phyloP scores from a whole-genome alignment of 2,113 vertebrate genomes.

The Nerophis ophidion region DNA sequence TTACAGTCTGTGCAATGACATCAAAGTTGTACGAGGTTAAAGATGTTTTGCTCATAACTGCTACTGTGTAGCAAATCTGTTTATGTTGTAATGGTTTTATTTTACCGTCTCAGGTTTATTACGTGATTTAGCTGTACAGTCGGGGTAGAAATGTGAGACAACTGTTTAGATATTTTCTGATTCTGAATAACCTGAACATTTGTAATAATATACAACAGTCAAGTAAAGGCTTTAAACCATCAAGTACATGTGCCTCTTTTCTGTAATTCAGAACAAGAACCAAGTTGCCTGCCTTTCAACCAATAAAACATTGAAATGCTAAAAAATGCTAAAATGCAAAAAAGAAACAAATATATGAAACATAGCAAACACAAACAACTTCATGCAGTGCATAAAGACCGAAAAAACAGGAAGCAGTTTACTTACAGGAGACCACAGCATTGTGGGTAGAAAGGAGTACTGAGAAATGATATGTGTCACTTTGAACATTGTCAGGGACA shows the following conservation, averaged over 20 bases:
- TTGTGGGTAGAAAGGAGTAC: not conserved
- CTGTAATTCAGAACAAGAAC: not conserved
- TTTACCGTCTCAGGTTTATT: slow-evolving; percentile 78
- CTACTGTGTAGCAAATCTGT: slow-evolving; percentile 90
- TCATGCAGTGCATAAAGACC: not conserved
- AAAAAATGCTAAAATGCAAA: too few relatives aligned
- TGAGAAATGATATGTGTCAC: not conserved
- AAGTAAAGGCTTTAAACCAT: slow-evolving; percentile 67
- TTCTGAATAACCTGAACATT: slow-evolving; percentile 88
- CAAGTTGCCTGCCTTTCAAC: not conserved
- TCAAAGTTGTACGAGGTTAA: slow-evolving; percentile 49
- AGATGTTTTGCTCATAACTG: slow-evolving; percentile 69
- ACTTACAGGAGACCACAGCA: not conserved
- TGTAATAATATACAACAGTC: slow-evolving; percentile 82
- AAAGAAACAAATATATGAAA: not conserved
- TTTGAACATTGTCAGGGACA: not conserved
- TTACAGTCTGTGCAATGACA: slow-evolving; percentile 59
- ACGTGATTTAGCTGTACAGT: slow-evolving; percentile 76
- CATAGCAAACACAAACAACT: not conserved
- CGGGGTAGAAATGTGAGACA: slow-evolving; percentile 77
- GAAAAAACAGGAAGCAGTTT: not conserved
- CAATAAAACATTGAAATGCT: not conserved
- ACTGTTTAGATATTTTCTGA: slow-evolving; percentile 82
- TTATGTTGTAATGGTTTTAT: slow-evolving; percentile 75
- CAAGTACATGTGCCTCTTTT: slow-evolving; percentile 48